Evolutionary conservation across 2,888 invertebrate species (phyloP).

Genomic region (Diarsia dahlii): DNA sequence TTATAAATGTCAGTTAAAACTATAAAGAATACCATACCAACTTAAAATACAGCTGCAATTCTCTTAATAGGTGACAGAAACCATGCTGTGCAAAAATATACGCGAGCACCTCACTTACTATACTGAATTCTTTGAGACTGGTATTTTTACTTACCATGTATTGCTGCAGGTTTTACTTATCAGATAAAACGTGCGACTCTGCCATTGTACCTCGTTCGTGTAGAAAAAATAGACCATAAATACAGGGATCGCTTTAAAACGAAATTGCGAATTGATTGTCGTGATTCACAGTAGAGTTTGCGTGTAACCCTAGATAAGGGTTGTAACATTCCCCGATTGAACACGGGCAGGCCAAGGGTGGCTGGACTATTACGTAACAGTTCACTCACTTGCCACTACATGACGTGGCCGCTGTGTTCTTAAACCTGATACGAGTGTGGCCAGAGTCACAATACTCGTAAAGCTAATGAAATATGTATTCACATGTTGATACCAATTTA

Average conservation of each 20-base stretch:
- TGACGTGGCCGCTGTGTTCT: constrained; percentile 43
- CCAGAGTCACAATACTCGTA: constrained; percentile 22
- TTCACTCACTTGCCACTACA: constrained; percentile 52
- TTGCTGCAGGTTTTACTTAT: constrained; percentile 44
- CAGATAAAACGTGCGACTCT: constrained; percentile 48
- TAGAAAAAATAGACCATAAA: constrained; percentile 54
- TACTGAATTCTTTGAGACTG: constrained; percentile 25
- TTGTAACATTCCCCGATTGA: constrained; percentile 78
- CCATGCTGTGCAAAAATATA: constrained; percentile 59
- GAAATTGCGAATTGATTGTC: constrained; percentile 82
- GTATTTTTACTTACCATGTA: constrained; percentile 45
- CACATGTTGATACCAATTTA: constrained; percentile 54
- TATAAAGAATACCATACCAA: constrained; percentile 51
- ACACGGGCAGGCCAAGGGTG: constrained; percentile 72
- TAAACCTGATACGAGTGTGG: constrained; percentile 35
- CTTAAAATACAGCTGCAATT: constrained; percentile 53
- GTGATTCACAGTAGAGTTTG: constrained; percentile 80
- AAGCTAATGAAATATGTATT: constrained; percentile 47
- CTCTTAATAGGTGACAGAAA: constrained; percentile 57
- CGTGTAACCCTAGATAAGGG: constrained; percentile 86
- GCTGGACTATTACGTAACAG: constrained; percentile 65
- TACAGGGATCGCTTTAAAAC: constrained; percentile 69
- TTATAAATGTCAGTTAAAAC: constrained; percentile 57
- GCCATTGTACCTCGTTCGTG: constrained; percentile 13
- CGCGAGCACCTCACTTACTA: constrained; percentile 34